Evolutionary conservation across 2,797 vertebrate species (phyloP).

Genomic region (Oreortyx pictus): DNA sequence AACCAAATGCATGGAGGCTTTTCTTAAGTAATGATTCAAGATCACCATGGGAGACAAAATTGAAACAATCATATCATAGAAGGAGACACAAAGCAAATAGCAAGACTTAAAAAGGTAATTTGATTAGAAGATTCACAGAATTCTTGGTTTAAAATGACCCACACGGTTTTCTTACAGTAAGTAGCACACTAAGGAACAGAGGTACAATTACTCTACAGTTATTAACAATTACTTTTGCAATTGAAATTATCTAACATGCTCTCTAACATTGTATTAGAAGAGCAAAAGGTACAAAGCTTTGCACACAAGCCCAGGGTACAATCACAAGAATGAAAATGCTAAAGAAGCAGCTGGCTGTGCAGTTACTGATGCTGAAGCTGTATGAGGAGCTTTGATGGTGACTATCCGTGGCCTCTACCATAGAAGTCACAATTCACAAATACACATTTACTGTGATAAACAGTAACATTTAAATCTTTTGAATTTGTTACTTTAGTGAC

Average conservation of each 20-base stretch:
- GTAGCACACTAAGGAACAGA: neutral
- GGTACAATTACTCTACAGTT: neutral
- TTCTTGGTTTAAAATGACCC: neutral
- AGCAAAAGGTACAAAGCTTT: neutral
- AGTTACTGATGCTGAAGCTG: neutral
- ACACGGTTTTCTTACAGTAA: neutral
- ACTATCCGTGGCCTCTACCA: neutral
- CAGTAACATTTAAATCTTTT: neutral
- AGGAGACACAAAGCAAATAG: neutral
- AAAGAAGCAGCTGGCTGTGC: neutral
- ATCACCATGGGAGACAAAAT: neutral
- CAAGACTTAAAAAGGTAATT: neutral
- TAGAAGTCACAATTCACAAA: neutral
- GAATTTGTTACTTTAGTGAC: neutral
- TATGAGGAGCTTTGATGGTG: neutral
- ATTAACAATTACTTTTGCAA: neutral
- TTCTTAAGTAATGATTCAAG: neutral
- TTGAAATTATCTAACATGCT: neutral
- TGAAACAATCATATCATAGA: neutral
- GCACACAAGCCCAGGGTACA: neutral
- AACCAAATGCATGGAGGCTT: rapidly evolving
- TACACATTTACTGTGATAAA: neutral
- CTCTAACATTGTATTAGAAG: neutral
- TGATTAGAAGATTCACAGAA: neutral
- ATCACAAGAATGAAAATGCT: neutral